Conservation (phyloP, 2,797 vertebrate species). For the Eidolon dupreanum region DNA sequence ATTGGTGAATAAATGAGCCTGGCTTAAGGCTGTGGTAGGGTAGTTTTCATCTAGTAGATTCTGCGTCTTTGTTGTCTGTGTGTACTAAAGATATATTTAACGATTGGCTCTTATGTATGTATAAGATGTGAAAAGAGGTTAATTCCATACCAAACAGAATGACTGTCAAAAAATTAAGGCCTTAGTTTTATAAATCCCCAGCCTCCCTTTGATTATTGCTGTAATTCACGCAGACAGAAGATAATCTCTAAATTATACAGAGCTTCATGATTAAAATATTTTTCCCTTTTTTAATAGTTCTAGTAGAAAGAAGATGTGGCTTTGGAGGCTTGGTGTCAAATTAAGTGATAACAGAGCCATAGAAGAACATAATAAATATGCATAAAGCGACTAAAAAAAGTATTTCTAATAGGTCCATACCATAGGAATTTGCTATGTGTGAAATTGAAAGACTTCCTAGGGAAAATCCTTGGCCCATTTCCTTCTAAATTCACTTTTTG, state of each 20-base stretch:
- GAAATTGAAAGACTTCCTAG: conserved; percentile 77
- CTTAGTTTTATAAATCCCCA: conserved; percentile 77
- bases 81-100: conserved; percentile 63
- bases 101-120: conserved; percentile 64
- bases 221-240: conserved; percentile 69
- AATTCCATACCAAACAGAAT: conserved; percentile 80
- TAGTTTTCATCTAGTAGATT: conserved; percentile 56
- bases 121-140: conserved; percentile 78
- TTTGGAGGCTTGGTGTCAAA: conserved; percentile 76
- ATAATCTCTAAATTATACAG: conserved; percentile 71
- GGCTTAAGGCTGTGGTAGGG: background rate
- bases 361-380: conserved; percentile 75
- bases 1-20: conserved; percentile 34
- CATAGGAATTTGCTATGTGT: conserved; percentile 72
- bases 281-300: conserved; percentile 67
- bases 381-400: conserved; percentile 77
- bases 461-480: conserved; percentile 76
- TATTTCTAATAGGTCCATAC: conserved; percentile 72
- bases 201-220: conserved; percentile 72
- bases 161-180: conserved; percentile 79
- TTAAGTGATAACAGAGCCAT: conserved; percentile 64
- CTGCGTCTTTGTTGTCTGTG: conserved; percentile 58
- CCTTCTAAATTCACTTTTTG: conserved; percentile 79
- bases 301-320: conserved; percentile 67
- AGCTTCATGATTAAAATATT: conserved; percentile 81